phyloP scores from a whole-genome alignment of 1,140 invertebrate genomes.

The Lutraria rhynchaena region DNA sequence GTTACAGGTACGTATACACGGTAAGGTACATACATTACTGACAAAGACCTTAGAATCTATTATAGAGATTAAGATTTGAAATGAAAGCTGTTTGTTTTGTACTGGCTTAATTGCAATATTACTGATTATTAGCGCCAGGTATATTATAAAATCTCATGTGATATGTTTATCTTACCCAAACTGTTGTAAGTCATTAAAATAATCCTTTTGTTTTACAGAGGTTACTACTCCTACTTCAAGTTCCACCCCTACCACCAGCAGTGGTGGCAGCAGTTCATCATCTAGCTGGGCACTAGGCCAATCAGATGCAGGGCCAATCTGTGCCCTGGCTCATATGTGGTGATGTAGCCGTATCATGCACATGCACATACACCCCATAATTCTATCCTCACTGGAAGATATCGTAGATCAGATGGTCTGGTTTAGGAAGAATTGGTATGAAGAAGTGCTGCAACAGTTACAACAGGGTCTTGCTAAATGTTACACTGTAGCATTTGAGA shows the following conservation, averaged over 20 bases:
- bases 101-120: no score
- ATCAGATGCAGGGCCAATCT: constrained; percentile 78
- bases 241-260: constrained; percentile 33
- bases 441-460: constrained; percentile 96
- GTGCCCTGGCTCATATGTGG: constrained; percentile 82
- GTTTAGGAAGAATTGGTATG: constrained; percentile 99
- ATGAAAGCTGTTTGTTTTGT: no score
- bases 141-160: neutral
- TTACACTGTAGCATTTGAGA: constrained; percentile 98
- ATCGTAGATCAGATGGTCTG: constrained; percentile 99
- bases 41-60: no score
- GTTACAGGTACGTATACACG: constrained; percentile 51
- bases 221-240: constrained; percentile 29
- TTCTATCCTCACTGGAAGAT: constrained; percentile 95
- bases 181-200: no score
- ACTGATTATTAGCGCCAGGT: no score
- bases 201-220: no score
- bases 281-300: constrained; percentile 25
- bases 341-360: constrained; percentile 98
- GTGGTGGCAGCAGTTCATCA: constrained; percentile 12
- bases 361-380: constrained; percentile 96
- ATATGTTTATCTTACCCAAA: constrained; percentile 16
- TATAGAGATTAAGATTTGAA: no score
- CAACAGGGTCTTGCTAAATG: constrained; percentile 97
- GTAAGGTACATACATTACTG: no score